A percentile compares a stretch with the other conserved stretches of the same genome.
phyloP scores from a whole-genome alignment of 2,888 invertebrate genomes.

The Eupithecia insigniata region DNA sequence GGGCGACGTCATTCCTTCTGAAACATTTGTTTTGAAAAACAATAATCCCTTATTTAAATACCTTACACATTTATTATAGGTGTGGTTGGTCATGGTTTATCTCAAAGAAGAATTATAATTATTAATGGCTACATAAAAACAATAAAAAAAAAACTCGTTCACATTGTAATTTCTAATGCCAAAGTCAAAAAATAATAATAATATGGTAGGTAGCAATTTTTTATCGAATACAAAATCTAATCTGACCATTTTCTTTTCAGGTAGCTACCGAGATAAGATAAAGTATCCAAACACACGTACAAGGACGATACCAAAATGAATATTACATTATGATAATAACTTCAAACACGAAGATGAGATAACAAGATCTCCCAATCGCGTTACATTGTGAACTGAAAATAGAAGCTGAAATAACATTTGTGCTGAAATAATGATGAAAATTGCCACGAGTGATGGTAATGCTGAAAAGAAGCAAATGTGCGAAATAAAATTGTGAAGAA shows the following conservation, averaged over 20 bases:
- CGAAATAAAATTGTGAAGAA: slow-evolving; percentile 7
- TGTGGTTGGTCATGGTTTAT: neutral
- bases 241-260: slow-evolving; percentile 41
- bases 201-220: neutral
- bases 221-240: slow-evolving; percentile 23
- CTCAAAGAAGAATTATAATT: neutral
- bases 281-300: slow-evolving; percentile 30
- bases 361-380: slow-evolving; percentile 36
- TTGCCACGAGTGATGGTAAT: slow-evolving; percentile 17
- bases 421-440: slow-evolving; percentile 20
- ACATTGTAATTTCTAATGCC: neutral
- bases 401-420: slow-evolving; percentile 15
- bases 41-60: neutral
- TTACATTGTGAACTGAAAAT: slow-evolving; percentile 24
- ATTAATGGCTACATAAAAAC: neutral
- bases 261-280: slow-evolving; percentile 43
- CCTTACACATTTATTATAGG: neutral
- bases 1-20: neutral
- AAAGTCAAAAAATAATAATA: neutral
- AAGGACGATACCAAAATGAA: slow-evolving; percentile 41
- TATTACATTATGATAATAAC: slow-evolving; percentile 39
- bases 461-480: neutral
- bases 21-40: neutral
- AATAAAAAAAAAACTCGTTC: neutral
- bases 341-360: slow-evolving; percentile 35